Evolutionary conservation across 2,113 vertebrate species (phyloP).

Genomic region (Phrynosoma blainvillii): DNA sequence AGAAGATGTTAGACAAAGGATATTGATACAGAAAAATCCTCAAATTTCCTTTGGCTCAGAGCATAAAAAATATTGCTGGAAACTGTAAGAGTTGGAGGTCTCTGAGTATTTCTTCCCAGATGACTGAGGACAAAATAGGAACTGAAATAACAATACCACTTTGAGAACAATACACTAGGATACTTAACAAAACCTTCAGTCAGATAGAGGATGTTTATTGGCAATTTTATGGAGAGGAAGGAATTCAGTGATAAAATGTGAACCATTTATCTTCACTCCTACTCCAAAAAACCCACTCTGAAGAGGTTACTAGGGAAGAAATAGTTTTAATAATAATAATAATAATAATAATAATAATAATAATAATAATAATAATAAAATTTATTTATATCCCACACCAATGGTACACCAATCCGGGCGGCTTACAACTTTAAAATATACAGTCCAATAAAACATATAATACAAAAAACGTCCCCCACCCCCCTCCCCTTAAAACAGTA

Average conservation of each 20-base stretch:
- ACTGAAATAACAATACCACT: conserved; percentile 11
- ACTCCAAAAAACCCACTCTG: conserved; percentile 63
- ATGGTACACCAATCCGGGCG: no score
- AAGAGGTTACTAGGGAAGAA: conserved; percentile 55
- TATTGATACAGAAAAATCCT: not conserved
- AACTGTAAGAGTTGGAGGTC: not conserved
- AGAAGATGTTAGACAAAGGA: not conserved
- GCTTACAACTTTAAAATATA: no score
- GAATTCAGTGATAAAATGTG: conserved; percentile 66
- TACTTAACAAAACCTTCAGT: conserved; percentile 46
- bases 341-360: no score
- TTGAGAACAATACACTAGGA: not conserved
- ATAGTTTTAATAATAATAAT: no score
- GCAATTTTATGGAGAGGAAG: conserved; percentile 66
- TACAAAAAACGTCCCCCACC: no score
- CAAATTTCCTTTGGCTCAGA: not conserved
- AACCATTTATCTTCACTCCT: conserved; percentile 63
- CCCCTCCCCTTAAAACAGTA: no score
- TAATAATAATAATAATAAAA: no score
- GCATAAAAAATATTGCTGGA: not conserved
- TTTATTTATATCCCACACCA: no score
- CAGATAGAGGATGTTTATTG: conserved; percentile 63
- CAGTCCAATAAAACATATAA: no score
- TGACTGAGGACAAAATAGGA: not conserved
- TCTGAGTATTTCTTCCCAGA: not conserved